phyloP scores from a whole-genome alignment of 2,888 invertebrate species.

The Boloria selene region DNA sequence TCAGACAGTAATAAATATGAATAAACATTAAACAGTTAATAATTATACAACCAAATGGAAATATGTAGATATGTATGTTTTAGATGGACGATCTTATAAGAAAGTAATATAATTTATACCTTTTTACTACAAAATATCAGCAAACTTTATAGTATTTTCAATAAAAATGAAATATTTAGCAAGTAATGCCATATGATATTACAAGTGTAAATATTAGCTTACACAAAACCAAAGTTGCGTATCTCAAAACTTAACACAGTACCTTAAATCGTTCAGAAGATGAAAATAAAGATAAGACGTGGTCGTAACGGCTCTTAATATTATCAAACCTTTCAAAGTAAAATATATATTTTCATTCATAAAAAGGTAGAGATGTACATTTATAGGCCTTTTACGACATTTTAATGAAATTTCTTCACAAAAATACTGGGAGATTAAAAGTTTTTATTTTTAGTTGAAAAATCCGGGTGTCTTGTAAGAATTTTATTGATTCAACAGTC shows the following conservation, averaged over 20 bases:
- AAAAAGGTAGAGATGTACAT: constrained; percentile 13
- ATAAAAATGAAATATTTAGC: no score
- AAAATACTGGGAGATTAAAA: constrained; percentile 1
- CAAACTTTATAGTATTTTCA: no score
- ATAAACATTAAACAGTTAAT: no score
- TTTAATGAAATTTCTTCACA: constrained; percentile 15
- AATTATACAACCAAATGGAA: no score
- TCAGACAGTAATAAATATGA: no score
- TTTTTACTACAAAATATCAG: no score
- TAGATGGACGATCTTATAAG: no score
- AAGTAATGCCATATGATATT: no score
- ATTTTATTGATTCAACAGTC: constrained; percentile 40
- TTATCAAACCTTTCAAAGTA: constrained; percentile 15
- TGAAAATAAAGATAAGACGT: constrained; percentile 16
- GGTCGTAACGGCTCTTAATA: constrained; percentile 16
- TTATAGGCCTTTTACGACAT: constrained; percentile 16
- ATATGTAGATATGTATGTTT: no score
- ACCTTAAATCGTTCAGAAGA: constrained; percentile 4
- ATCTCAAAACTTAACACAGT: background rate
- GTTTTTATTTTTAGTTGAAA: constrained; percentile 5
- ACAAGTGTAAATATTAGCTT: background rate
- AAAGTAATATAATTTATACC: no score
- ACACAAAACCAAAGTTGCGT: background rate
- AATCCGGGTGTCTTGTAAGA: constrained; percentile 12
- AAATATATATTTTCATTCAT: constrained; percentile 22